These are phyloP conservation scores for Lithophane socia DNA, from an alignment of 2,888 invertebrate species.

Conservation along the genomic window DNA sequence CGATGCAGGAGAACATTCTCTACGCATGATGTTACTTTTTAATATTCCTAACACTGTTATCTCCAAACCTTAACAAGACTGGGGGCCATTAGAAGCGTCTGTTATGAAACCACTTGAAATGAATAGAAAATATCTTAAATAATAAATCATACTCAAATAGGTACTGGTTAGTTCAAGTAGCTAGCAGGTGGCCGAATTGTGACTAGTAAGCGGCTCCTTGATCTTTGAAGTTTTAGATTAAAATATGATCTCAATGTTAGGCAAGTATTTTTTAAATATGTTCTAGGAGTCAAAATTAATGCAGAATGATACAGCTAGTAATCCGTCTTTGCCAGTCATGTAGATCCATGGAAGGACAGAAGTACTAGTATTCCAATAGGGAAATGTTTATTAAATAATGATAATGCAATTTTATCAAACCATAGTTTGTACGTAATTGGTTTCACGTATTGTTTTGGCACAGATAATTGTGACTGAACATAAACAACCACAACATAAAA, in stretches of 20 bases:
- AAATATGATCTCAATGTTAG: constrained; percentile 31
- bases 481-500: constrained; percentile 11
- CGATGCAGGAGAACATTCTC: constrained; percentile 31
- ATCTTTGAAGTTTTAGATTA: constrained; percentile 41
- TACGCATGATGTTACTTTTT: constrained; percentile 38
- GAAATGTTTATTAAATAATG: neutral
- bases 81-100: constrained; percentile 74
- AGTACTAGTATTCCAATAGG: neutral
- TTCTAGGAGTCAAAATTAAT: neutral
- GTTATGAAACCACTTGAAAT: constrained; percentile 79
- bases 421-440: neutral
- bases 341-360: neutral
- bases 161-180: constrained; percentile 77
- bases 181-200: constrained; percentile 72
- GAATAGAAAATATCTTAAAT: constrained; percentile 71
- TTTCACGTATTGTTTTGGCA: neutral
- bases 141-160: constrained; percentile 85
- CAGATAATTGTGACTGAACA: constrained; percentile 19
- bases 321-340: neutral
- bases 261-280: constrained; percentile 14
- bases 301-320: neutral
- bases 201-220: constrained; percentile 37
- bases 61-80: constrained; percentile 71
- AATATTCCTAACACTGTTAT: constrained; percentile 56
- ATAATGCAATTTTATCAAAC: constrained; percentile 12